These are phyloP conservation scores for Sympetrum striolatum DNA, from an alignment of 2,888 invertebrate species.

Conservation along the genomic window DNA sequence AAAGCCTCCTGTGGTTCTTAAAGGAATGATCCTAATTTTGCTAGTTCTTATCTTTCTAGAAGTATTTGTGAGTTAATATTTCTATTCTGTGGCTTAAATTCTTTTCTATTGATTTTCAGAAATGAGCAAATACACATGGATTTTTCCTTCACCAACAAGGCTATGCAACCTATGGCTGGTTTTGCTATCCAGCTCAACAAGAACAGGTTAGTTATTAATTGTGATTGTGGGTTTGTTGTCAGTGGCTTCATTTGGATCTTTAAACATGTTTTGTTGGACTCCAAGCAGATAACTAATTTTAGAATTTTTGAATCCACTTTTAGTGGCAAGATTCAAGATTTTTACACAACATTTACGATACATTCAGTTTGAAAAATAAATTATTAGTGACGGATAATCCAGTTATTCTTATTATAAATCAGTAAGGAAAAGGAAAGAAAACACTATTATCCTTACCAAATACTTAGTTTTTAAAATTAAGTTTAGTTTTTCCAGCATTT, in stretches of 20 bases:
- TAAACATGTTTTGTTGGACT: not conserved
- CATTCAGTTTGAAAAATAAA: too few relatives aligned
- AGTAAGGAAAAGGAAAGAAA: too few relatives aligned
- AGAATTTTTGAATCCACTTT: too few relatives aligned
- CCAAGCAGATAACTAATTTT: not conserved
- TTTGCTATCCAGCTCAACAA: conserved; percentile 99
- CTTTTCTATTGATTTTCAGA: conserved; percentile 57
- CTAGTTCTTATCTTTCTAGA: not conserved
- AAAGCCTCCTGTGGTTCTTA: too few relatives aligned
- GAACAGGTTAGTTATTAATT: conserved; percentile 67
- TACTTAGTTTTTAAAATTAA: too few relatives aligned
- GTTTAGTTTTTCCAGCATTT: too few relatives aligned
- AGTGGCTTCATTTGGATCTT: not conserved
- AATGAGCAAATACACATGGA: conserved; percentile 92
- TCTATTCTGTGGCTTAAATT: not conserved
- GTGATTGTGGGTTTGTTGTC: not conserved
- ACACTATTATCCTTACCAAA: too few relatives aligned
- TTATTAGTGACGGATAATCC: too few relatives aligned
- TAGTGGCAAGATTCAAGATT: too few relatives aligned
- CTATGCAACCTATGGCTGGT: conserved; percentile 95
- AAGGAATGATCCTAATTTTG: not conserved
- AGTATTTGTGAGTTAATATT: not conserved
- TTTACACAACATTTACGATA: too few relatives aligned
- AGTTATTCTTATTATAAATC: too few relatives aligned
- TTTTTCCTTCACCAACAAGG: conserved; percentile 94